phyloP scores from a whole-genome alignment of 2,797 vertebrate genomes.

The Sus cebifrons region DNA sequence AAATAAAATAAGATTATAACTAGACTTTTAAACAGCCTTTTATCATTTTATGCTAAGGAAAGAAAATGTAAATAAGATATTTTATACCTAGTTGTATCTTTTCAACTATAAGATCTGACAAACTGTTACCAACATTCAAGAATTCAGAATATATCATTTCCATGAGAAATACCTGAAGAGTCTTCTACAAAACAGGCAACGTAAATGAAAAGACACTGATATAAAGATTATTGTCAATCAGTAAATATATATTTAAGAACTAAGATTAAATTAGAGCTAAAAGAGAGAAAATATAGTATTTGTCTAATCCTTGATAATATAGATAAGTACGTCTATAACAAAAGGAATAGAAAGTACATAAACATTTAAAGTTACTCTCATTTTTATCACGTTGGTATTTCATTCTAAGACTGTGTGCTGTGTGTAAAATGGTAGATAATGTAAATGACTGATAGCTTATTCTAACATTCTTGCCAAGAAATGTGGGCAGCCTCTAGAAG shows the following conservation, averaged over 20 bases:
- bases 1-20: neutral
- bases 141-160: conserved; percentile 5
- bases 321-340: neutral
- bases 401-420: neutral
- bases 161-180: neutral
- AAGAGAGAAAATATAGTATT: neutral
- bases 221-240: neutral
- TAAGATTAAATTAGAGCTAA: neutral
- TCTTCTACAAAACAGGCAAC: neutral
- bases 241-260: neutral
- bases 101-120: neutral
- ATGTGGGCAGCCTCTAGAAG: neutral
- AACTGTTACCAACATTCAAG: neutral
- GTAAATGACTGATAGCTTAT: conserved; percentile 7
- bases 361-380: neutral
- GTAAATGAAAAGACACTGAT: neutral
- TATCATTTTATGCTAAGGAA: conserved; percentile 15
- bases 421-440: neutral
- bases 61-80: conserved; percentile 52
- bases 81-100: neutral
- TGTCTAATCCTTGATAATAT: neutral
- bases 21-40: neutral
- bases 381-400: conserved; percentile 9
- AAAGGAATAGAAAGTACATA: neutral
- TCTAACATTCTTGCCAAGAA: neutral